Base-by-base conservation (phyloP, 1,140 invertebrate species). In the Ptiloglossa arizonensis region DNA sequence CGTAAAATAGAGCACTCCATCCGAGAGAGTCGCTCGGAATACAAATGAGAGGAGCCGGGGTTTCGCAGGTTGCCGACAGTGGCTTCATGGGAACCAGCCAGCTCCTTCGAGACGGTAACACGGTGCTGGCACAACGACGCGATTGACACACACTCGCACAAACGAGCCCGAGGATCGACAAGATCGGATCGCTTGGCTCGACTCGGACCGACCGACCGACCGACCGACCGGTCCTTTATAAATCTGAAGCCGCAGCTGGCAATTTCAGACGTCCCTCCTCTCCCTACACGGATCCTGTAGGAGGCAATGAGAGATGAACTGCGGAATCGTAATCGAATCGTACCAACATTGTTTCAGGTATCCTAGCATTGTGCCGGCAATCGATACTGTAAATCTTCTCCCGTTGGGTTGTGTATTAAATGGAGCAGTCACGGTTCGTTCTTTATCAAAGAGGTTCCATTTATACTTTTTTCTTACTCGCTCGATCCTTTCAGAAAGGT, bases 1-100 rank as follows among this genome's bases (percentile, higher is more conserved):
- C 86, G 87, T 89, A 89, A 89, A 89, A 88, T 89, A 89, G 87
- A 89, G 80, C 87, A 83, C 81, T 80, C 78, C 64, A 69, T 82
- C 71, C 69, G 56, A 44, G 60, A 60, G 69, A 88, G 82, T 75
- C 79, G 60, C 29, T 56, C 80, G 71, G 87, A 89, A 89, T 89
- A 86, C 74, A 82, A 88, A 89, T 88, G 87, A 88, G 87, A 83
- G 70, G 66, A 50, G 59, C 41, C 59, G 60, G 70, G 73, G 56
- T 83, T 85, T 87, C 83, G 87, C 82, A 63, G 75, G 76, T 77
- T 29, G 80, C 71, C 81, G 70, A 83, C 76, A 83, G 76, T 70
- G 60, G 32, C 59, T 83, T 71, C 82, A 84, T 84, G 71, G 81
- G 81, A 84, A 83, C 60, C 81, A 29, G 44, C 44, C 46, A 48